Percentiles rank a stretch among this genome's conserved stretches.
phyloP scores from a whole-genome alignment of 1,140 invertebrate species.

The Lordiphosa clarofinis region DNA sequence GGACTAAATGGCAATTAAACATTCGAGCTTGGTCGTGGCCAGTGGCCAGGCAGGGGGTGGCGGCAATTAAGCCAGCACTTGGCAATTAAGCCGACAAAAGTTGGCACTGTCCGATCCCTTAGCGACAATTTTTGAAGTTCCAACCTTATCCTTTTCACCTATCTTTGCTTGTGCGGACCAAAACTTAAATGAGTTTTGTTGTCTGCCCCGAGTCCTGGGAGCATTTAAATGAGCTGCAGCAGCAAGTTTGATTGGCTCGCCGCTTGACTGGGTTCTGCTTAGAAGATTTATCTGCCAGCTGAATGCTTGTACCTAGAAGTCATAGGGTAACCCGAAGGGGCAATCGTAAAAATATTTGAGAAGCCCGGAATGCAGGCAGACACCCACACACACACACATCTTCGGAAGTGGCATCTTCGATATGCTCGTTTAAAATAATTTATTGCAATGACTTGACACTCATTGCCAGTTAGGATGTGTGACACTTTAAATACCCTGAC shows the following conservation, averaged over 20 bases:
- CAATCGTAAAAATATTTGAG: slow-evolving; percentile 61
- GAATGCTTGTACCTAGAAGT: slow-evolving; percentile 37
- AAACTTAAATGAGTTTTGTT: slow-evolving; percentile 71
- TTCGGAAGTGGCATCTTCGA: slow-evolving; percentile 45
- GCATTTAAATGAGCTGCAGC: slow-evolving; percentile 61
- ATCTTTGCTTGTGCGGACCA: slow-evolving; percentile 39
- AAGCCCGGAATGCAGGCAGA: slow-evolving; percentile 29
- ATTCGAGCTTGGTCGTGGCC: slow-evolving; percentile 46
- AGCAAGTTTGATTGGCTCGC: slow-evolving; percentile 61
- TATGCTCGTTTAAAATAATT: slow-evolving; percentile 79
- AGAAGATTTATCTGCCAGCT: slow-evolving; percentile 54
- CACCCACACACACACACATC: not conserved
- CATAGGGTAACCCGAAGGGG: slow-evolving; percentile 38
- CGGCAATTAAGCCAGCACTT: slow-evolving; percentile 69
- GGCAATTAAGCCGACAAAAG: slow-evolving; percentile 74
- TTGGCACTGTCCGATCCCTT: slow-evolving; percentile 53
- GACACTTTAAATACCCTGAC: slow-evolving; percentile 33
- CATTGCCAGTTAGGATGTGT: slow-evolving; percentile 63
- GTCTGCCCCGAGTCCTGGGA: slow-evolving; percentile 35
- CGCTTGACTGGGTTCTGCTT: slow-evolving; percentile 28
- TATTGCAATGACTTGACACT: slow-evolving; percentile 75
- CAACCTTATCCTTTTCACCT: slow-evolving; percentile 70
- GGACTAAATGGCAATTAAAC: slow-evolving; percentile 78
- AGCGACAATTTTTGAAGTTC: slow-evolving; percentile 36
- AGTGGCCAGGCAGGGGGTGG: not conserved